phyloP scores from a whole-genome alignment of 2,113 vertebrate species.

The Amphiprion ocellaris region DNA sequence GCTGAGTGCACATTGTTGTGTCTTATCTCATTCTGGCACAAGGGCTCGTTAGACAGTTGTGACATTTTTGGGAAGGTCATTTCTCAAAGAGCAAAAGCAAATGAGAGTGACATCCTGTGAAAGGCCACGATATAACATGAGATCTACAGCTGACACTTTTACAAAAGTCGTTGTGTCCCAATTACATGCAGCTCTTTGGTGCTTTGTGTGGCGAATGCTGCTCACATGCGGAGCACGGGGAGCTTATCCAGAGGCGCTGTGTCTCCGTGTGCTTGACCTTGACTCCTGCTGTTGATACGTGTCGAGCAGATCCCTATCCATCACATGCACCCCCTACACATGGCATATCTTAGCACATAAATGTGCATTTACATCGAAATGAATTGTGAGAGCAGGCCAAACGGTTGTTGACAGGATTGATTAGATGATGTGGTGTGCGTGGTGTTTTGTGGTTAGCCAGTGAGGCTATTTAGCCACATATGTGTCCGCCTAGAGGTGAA shows the following conservation, averaged over 20 bases:
- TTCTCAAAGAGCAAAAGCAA: conserved; percentile 66
- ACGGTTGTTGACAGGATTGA: conserved; percentile 21
- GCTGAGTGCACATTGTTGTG: conserved; percentile 63
- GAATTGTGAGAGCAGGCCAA: conserved; percentile 3
- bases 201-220: conserved; percentile 19
- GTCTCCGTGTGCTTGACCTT: conserved; percentile 54
- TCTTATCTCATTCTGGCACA: conserved; percentile 69
- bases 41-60: conserved; percentile 51
- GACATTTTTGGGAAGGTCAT: conserved; percentile 71
- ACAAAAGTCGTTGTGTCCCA: conserved; percentile 49
- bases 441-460: background rate
- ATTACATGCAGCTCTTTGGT: conserved; percentile 34
- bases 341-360: conserved; percentile 16
- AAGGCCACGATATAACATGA: conserved; percentile 43
- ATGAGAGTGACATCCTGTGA: conserved; percentile 50
- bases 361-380: conserved; percentile 35
- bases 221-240: background rate
- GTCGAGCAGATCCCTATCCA: conserved; percentile 8
- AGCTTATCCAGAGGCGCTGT: background rate
- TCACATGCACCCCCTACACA: background rate
- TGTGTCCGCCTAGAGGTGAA: background rate
- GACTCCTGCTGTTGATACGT: conserved; percentile 41
- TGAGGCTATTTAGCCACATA: background rate
- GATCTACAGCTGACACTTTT: conserved; percentile 46
- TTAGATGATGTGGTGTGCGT: background rate